A percentile compares a stretch with the other conserved stretches of the same genome.
Conservation (phyloP, 2,888 invertebrate genomes). For the Drosophila nr. fundita region DNA sequence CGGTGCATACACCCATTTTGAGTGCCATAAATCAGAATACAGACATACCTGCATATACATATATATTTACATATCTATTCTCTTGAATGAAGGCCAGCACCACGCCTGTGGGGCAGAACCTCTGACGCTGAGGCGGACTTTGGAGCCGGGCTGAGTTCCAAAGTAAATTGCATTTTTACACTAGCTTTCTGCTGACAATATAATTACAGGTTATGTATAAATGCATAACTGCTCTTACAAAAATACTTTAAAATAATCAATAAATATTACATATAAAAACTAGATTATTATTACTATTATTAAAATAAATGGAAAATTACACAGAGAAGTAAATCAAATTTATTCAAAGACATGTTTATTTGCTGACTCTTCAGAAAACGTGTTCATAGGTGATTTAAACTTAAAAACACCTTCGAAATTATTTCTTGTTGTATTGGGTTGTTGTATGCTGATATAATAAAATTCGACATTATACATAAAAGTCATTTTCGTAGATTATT, state of each 20-base stretch:
- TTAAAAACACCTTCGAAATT: neutral
- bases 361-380: neutral
- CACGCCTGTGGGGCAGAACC: conserved; percentile 41
- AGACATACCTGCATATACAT: neutral
- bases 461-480: conserved; percentile 14
- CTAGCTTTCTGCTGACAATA: neutral
- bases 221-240: conserved; percentile 33
- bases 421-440: neutral
- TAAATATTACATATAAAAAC: neutral
- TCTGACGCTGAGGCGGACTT: neutral
- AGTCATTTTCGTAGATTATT: conserved; percentile 16
- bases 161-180: conserved; percentile 37
- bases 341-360: neutral
- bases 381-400: neutral
- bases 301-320: neutral
- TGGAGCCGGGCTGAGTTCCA: conserved; percentile 20
- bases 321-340: neutral
- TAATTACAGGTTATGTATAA: neutral
- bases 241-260: neutral
- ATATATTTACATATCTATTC: conserved; percentile 48
- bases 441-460: neutral
- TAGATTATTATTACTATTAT: neutral
- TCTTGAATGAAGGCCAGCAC: conserved; percentile 65
- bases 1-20: conserved; percentile 37
- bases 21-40: conserved; percentile 42